Base-by-base conservation (phyloP, 2,113 vertebrate species). In the Dermatemys mawii region DNA sequence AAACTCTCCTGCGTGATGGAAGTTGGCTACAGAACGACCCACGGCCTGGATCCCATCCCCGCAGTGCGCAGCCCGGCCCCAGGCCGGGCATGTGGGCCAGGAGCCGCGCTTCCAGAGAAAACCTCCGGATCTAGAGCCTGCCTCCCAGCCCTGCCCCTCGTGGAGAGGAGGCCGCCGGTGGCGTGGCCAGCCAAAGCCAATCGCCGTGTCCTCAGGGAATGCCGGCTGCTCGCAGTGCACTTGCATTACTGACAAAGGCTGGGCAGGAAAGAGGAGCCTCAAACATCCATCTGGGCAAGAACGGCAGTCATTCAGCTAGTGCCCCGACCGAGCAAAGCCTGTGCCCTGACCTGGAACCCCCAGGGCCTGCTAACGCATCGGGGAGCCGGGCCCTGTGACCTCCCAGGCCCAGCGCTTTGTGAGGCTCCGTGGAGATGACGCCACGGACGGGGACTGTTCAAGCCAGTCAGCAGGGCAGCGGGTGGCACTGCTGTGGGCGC, bases 381-480 rank as follows among this genome's bases (percentile, higher is more conserved):
- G 70, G 35, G 35, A 70, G 67, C n/a, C 8, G 9, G 16, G n/a
- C 19, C n/a, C 35, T 22, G 63, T 21, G n/a, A 73, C 12, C 38
- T 11, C 38, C 67, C 11, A 11, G 22, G 19, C 21, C 70, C 10
- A 24, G 70, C 38, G 2, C 24, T 24, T 24, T 75, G 11, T n/a
- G 22, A 24, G 2, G 0, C 2, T 13, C 21, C 13, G n/a, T 26
- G 53, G 12, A 19, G 21, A 35, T 2, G 46, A 26, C 29, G 9
- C 57, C 48, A 8, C 44, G 70, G 81, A 70, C 22, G 26, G 32
- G 35, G 17, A 11, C 44, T 54, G 46, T 35, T 21, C 27, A 29
- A n/a, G 6, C 41, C 1, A 0, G 51, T 44, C 63, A 82, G 84
- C 67, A 44, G 76, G 55, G 46, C 1, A 0, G 0, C 49, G 57